Evolutionary conservation across 2,888 invertebrate species (phyloP).

Genomic region (Octodonta nipae): DNA sequence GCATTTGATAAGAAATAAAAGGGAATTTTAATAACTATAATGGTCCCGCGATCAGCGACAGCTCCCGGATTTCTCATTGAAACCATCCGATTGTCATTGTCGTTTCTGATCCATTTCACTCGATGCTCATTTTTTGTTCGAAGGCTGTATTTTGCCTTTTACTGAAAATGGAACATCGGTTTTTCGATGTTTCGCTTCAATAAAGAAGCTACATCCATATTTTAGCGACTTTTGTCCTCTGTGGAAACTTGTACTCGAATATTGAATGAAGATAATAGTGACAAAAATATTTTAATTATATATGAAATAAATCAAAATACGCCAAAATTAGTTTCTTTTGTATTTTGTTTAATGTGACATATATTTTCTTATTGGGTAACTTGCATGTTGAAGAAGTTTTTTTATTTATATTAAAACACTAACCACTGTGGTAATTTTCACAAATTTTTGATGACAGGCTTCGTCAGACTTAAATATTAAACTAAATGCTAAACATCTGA

Average conservation of each 20-base stretch:
- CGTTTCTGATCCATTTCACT: constrained; percentile 24
- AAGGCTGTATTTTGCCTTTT: no score
- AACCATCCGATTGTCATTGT: constrained; percentile 18
- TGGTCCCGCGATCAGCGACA: constrained; percentile 15
- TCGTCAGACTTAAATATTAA: no score
- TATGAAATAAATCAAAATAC: no score
- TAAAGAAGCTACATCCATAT: background rate
- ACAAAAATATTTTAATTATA: constrained; percentile 1
- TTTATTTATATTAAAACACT: no score
- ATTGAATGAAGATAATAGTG: background rate
- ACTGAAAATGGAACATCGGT: constrained; percentile 15
- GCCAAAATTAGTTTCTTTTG: no score
- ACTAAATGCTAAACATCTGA: no score
- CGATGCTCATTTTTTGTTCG: constrained; percentile 16
- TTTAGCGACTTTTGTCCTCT: no score
- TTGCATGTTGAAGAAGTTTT: no score
- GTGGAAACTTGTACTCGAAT: background rate
- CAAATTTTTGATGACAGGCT: no score
- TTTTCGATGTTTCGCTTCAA: constrained; percentile 5
- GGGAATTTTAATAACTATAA: constrained; percentile 23
- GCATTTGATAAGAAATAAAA: constrained; percentile 14
- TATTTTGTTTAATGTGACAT: no score
- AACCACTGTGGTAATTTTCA: no score
- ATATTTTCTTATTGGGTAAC: no score
- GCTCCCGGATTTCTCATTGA: constrained; percentile 8